Evolutionary conservation across 2,113 vertebrate genomes (phyloP), one percentile per base, ranked within the genome.

Genomic region (Taurulus bubalis): DNA sequence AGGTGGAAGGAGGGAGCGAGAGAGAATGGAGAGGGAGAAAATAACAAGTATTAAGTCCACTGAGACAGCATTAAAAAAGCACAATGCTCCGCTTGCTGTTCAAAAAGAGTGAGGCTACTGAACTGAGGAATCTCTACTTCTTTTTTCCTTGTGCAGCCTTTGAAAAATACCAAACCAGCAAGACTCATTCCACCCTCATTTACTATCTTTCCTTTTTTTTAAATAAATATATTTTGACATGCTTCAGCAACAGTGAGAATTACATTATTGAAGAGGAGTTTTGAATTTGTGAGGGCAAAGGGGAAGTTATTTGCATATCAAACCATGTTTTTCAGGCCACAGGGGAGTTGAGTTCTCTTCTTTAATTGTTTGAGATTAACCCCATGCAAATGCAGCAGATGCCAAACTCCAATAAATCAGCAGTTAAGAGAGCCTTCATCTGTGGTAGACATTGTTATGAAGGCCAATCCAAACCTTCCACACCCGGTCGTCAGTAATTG

Each of bases 331-430:
- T 84, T 73, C 51, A 32, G 81, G 85, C 87, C 91, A 79, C 86
- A 12, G 69, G 93, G 92, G 90, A 93, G 84, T 89, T 58, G 79
- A 77, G 78, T 90, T 86, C 65, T 87, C 79, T 87, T 77, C 84
- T 85, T 93, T 92, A 92, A 89, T 89, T 38, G 87, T 90, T 86
- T 72, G 63, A 90, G 88, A 91, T 93, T 92, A 94, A 92, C 86
- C 87, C 81, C 90, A 91, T 92, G 91, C 90, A 94, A 94, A 95
- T 91, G 86, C 64, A 90, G 86, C 93, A 93, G 92, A 93, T 94
- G 93, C 89, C 90, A 85, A 91, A 90, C 78, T 85, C 82, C 88
- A 90, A 90, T 93, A 94, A 94, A 92, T 93, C 89, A 87, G 85
- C 82, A 87, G 84, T 90, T 92, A 91, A 91, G 88, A 91, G 82